phyloP scores from a whole-genome alignment of 2,888 invertebrate species.

The Caenorhabditis uteleia region DNA sequence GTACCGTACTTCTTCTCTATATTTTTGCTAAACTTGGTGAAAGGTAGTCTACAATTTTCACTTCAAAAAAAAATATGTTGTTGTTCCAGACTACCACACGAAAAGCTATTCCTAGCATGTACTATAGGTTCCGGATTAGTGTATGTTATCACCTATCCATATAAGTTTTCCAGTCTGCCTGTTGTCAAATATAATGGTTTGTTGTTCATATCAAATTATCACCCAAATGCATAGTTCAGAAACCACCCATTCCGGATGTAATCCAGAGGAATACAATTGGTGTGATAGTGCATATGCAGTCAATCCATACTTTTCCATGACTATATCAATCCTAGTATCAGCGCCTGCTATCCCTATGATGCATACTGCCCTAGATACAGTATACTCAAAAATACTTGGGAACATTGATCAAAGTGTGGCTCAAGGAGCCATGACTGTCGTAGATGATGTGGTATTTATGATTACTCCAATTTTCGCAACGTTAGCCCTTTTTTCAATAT shows the following conservation, averaged over 20 bases:
- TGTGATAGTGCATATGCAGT: slow-evolving; percentile 26
- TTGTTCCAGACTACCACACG: slow-evolving; percentile 26
- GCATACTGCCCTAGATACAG: slow-evolving; percentile 40
- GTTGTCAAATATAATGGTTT: slow-evolving; percentile 27
- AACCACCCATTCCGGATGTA: slow-evolving; percentile 38
- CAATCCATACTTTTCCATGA: slow-evolving; percentile 30
- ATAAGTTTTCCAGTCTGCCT: slow-evolving; percentile 16
- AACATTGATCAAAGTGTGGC: slow-evolving; percentile 49
- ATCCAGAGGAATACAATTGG: slow-evolving; percentile 37
- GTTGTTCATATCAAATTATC: no score
- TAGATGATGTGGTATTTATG: slow-evolving; percentile 45
- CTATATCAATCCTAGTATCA: slow-evolving; percentile 6
- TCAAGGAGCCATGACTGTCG: slow-evolving; percentile 44
- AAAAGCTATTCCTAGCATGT: slow-evolving; percentile 19
- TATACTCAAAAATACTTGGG: slow-evolving; percentile 47
- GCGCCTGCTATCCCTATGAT: slow-evolving; percentile 34
- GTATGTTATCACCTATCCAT: slow-evolving; percentile 37
- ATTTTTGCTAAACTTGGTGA: slow-evolving; percentile 32
- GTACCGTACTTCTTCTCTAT: slow-evolving; percentile 20
- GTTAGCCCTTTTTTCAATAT: slow-evolving; percentile 9
- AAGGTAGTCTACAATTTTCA: slow-evolving; percentile 14
- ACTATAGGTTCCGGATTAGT: slow-evolving; percentile 18
- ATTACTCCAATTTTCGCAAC: slow-evolving; percentile 44
- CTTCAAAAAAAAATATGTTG: neutral
- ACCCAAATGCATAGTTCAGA: no score